These are phyloP conservation scores for Mungos mungo DNA, from an alignment of 2,113 vertebrate species.

Conservation along the genomic window DNA sequence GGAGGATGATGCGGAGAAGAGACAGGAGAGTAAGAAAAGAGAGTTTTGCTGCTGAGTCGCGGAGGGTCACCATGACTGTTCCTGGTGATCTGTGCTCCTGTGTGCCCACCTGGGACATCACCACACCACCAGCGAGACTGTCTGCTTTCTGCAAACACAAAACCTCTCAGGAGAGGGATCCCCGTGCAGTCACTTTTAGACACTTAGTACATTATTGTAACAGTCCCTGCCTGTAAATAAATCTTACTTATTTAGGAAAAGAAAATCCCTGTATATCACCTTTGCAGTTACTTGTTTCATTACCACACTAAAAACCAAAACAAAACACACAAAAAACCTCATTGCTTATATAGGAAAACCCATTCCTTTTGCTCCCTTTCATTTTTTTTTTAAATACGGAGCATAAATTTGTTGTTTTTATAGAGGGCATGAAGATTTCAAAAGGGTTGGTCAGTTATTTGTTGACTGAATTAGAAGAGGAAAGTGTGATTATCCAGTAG, in stretches of 20 bases:
- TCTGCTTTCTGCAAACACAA: slow-evolving; percentile 2
- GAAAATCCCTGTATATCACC: background rate
- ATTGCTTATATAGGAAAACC: slow-evolving; percentile 8
- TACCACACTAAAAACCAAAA: background rate
- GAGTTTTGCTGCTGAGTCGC: background rate
- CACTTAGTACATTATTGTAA: background rate
- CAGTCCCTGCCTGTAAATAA: background rate
- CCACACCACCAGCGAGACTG: background rate
- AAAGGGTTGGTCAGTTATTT: background rate
- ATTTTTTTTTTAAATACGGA: background rate
- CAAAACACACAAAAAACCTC: background rate
- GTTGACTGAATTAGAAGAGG: slow-evolving; percentile 44
- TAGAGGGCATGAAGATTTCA: slow-evolving; percentile 15
- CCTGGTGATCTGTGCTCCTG: background rate
- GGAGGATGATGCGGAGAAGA: background rate
- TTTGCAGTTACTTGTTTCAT: slow-evolving; percentile 45
- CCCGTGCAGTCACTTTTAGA: background rate
- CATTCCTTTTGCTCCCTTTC: background rate
- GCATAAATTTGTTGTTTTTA: background rate
- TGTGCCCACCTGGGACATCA: background rate
- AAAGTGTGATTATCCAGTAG: background rate
- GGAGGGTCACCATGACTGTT: background rate
- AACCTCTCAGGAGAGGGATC: background rate
- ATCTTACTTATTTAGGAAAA: background rate
- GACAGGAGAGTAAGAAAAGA: background rate